A percentile compares a stretch with the other conserved stretches of the same genome.
These are phyloP conservation scores for Trogon surrucura DNA, from an alignment of 2,113 vertebrate species.

Conservation along the genomic window DNA sequence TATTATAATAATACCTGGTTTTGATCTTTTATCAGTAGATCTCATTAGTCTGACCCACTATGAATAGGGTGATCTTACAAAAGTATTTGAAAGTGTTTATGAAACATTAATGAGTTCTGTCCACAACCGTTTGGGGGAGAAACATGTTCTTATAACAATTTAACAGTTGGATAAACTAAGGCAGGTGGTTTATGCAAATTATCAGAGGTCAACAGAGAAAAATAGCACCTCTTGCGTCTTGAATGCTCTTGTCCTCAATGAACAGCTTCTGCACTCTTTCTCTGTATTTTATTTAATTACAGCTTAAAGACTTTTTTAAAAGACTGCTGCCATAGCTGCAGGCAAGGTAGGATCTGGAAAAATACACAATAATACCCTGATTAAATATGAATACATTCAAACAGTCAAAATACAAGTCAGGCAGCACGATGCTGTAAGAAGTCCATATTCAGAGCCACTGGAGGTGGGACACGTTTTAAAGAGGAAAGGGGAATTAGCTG, in stretches of 20 bases:
- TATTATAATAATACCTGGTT: neutral
- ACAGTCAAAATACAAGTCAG: neutral
- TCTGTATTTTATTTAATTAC: constrained; percentile 20
- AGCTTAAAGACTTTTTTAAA: constrained; percentile 14
- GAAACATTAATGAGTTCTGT: constrained; percentile 39
- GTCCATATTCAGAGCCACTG: neutral
- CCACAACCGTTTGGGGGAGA: neutral
- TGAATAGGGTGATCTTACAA: neutral
- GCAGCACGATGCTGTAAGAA: neutral
- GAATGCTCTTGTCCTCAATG: neutral
- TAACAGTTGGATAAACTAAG: constrained; percentile 43
- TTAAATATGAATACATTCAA: constrained; percentile 48
- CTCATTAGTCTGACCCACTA: constrained; percentile 7
- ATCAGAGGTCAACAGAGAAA: neutral
- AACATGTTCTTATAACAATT: neutral
- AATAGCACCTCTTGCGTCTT: neutral
- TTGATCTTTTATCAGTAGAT: constrained; percentile 1
- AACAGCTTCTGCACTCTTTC: neutral
- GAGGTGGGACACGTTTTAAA: neutral
- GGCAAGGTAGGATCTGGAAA: constrained; percentile 20
- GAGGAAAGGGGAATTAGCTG: neutral
- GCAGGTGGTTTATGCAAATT: constrained; percentile 28
- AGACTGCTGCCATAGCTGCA: neutral
- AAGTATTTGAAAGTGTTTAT: constrained; percentile 38
- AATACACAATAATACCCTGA: neutral